A percentile compares a stretch with the other conserved stretches of the same genome.
Conservation (phyloP, 2,888 invertebrate genomes). For the Pandemis corylana region DNA sequence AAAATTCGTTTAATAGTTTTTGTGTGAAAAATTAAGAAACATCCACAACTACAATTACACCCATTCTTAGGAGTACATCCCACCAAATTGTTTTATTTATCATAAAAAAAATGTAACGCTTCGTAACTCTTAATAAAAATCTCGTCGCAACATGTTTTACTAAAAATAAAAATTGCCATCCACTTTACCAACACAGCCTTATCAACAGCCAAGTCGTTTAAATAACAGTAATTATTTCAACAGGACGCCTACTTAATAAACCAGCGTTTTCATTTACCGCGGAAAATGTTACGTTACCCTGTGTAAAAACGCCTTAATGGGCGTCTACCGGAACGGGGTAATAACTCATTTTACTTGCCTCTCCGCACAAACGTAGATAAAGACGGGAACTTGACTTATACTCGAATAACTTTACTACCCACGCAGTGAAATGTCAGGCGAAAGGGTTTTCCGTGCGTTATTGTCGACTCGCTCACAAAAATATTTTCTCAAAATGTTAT, state of each 20-base stretch:
- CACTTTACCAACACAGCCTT: background rate
- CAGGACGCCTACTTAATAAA: slow-evolving; percentile 5
- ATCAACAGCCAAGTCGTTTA: background rate
- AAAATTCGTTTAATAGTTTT: no score
- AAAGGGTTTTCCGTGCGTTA: slow-evolving; percentile 11
- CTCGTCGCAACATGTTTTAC: background rate
- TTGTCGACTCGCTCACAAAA: background rate
- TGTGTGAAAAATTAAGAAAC: no score
- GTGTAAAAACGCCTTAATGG: slow-evolving; percentile 27
- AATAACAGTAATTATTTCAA: slow-evolving; percentile 8
- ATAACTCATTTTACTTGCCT: slow-evolving; percentile 22
- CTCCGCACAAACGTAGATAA: slow-evolving; percentile 24
- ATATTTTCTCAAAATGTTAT: background rate
- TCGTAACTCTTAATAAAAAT: no score
- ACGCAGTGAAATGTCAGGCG: slow-evolving; percentile 5
- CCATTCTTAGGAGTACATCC: no score
- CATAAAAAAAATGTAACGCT: no score
- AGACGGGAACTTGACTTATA: slow-evolving; percentile 30
- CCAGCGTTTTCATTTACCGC: slow-evolving; percentile 1
- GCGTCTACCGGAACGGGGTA: slow-evolving; percentile 24
- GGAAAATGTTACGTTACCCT: slow-evolving; percentile 8
- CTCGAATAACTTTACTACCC: slow-evolving; percentile 3
- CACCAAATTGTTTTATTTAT: no score
- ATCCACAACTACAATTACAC: no score
- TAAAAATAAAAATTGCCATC: background rate